These are phyloP conservation scores for Drosophila subsilvestris DNA, from an alignment of 2,888 invertebrate species.

Conservation along the genomic window DNA sequence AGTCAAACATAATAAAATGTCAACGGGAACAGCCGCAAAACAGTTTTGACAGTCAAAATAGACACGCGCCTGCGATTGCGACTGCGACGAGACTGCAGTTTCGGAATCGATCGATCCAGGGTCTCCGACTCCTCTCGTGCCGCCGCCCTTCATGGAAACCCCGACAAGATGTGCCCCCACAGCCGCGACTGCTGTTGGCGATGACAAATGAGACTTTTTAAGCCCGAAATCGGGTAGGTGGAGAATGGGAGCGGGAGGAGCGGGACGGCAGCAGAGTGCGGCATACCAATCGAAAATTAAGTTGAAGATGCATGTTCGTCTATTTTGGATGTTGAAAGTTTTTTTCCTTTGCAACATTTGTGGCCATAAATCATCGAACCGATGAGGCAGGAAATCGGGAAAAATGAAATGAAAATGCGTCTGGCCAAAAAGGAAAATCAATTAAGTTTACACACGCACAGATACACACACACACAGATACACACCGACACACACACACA, in stretches of 20 bases:
- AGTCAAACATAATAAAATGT: conserved; percentile 79
- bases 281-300: conserved; percentile 73
- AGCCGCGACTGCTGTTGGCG: conserved; percentile 14
- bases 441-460: conserved; percentile 59
- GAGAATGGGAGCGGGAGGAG: neutral
- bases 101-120: conserved; percentile 25
- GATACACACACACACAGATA: conserved; percentile 44
- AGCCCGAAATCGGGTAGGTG: conserved; percentile 23
- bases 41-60: conserved; percentile 71
- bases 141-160: no score
- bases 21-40: conserved; percentile 70
- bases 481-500: conserved; percentile 40
- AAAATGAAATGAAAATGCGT: conserved; percentile 6
- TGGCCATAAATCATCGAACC: conserved; percentile 78
- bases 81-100: no score
- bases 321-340: conserved; percentile 65
- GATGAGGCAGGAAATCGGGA: conserved; percentile 11
- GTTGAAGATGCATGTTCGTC: conserved; percentile 59
- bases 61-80: conserved; percentile 65
- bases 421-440: conserved; percentile 52
- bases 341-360: conserved; percentile 71
- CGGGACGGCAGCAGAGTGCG: conserved; percentile 14
- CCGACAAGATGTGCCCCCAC: neutral
- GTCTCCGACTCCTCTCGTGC: neutral
- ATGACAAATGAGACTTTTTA: conserved; percentile 75